Evolutionary conservation across 2,113 vertebrate genomes (phyloP).

Genomic region (Amia ocellicauda): DNA sequence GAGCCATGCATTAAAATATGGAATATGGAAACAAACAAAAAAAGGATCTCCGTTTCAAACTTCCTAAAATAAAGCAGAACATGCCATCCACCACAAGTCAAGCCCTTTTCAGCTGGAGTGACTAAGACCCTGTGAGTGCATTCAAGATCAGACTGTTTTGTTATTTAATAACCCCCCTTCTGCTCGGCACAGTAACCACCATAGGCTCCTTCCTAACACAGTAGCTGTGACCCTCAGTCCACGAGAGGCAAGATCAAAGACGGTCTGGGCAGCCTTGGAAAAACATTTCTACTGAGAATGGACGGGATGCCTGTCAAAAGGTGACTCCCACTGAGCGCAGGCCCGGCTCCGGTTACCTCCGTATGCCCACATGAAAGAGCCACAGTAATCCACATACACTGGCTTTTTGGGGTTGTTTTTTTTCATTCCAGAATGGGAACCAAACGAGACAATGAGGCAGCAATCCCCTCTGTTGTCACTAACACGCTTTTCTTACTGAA

Average conservation of each 20-base stretch:
- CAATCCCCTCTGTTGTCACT: conserved; percentile 24
- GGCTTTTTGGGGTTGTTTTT: conserved; percentile 56
- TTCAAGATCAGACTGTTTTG: conserved; percentile 32
- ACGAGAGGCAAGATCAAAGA: conserved; percentile 82
- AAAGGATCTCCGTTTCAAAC: background rate
- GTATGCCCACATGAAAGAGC: conserved; percentile 82
- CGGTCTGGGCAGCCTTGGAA: conserved; percentile 80
- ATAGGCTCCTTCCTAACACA: conserved; percentile 58
- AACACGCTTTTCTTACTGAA: conserved; percentile 33
- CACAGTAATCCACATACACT: conserved; percentile 71
- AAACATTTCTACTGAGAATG: conserved; percentile 91
- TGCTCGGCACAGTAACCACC: conserved; percentile 47
- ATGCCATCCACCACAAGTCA: background rate
- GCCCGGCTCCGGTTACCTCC: conserved; percentile 81
- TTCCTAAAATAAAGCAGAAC: background rate
- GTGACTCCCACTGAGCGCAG: conserved; percentile 81
- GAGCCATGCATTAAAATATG: too few species aligned
- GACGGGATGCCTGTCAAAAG: conserved; percentile 87
- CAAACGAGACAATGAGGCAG: conserved; percentile 61
- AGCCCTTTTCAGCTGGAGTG: conserved; percentile 4
- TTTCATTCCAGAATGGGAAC: conserved; percentile 73
- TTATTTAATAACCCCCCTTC: conserved; percentile 40
- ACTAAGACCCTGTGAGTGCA: conserved; percentile 19
- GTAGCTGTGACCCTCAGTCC: conserved; percentile 74
- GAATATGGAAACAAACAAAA: background rate